Evolutionary conservation across 2,888 invertebrate genomes (phyloP).

Genomic region (Furcula furcula): DNA sequence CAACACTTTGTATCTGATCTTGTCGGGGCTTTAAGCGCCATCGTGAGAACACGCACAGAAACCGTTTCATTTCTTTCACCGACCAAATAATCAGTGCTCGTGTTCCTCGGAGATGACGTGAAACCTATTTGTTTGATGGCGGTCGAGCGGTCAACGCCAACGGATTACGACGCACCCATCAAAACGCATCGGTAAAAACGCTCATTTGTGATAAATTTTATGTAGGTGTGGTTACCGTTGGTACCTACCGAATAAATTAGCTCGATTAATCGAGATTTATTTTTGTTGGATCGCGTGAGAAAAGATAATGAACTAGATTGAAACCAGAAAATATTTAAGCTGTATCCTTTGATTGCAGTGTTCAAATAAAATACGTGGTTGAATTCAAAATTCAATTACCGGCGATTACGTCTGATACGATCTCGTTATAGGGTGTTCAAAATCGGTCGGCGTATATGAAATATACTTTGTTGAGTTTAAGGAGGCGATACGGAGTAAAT

Average conservation of each 20-base stretch:
- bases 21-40: slow-evolving; percentile 65
- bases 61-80: slow-evolving; percentile 44
- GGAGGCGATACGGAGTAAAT: slow-evolving; percentile 42
- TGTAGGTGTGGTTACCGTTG: slow-evolving; percentile 59
- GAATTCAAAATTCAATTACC: slow-evolving; percentile 34
- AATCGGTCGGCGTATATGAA: slow-evolving; percentile 44
- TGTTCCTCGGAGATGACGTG: slow-evolving; percentile 15
- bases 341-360: slow-evolving; percentile 26
- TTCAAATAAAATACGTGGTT: slow-evolving; percentile 24
- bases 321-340: slow-evolving; percentile 47
- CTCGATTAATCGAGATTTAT: slow-evolving; percentile 60
- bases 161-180: slow-evolving; percentile 50
- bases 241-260: slow-evolving; percentile 64
- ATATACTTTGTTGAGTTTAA: slow-evolving; percentile 39
- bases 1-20: slow-evolving; percentile 60
- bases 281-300: slow-evolving; percentile 66
- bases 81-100: slow-evolving; percentile 23
- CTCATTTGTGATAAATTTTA: slow-evolving; percentile 61
- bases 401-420: slow-evolving; percentile 31
- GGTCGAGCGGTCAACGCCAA: slow-evolving; percentile 14
- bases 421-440: slow-evolving; percentile 42
- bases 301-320: slow-evolving; percentile 49
- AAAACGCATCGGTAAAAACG: slow-evolving; percentile 57
- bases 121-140: slow-evolving; percentile 23
- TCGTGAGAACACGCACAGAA: slow-evolving; percentile 65